Conservation (phyloP, 2,113 vertebrate genomes). For the Corythoichthys intestinalis region DNA sequence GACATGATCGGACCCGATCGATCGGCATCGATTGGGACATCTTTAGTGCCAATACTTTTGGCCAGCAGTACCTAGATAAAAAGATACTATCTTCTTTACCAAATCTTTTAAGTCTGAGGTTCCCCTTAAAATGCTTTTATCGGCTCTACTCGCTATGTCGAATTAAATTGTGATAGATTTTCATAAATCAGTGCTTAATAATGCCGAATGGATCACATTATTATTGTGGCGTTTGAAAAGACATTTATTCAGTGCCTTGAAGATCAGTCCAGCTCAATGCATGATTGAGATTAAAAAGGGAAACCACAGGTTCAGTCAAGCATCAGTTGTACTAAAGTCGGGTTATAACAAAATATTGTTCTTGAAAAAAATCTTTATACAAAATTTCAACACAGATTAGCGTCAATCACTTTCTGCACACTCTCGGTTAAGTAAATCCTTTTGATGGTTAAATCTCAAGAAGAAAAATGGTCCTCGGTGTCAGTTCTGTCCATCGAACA, state of each 20-base stretch:
- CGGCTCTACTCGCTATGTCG: too few relatives aligned
- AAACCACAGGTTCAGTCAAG: constrained; percentile 53
- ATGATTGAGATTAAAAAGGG: constrained; percentile 30
- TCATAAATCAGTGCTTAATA: not conserved
- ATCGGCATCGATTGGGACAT: too few relatives aligned
- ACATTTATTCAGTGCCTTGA: constrained; percentile 76
- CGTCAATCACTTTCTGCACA: constrained; percentile 43
- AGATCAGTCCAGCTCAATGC: constrained; percentile 65
- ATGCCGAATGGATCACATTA: not conserved
- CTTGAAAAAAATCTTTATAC: not conserved
- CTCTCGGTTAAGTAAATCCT: constrained; percentile 14
- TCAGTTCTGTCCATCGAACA: constrained; percentile 23
- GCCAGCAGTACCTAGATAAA: too few relatives aligned
- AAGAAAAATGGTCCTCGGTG: constrained; percentile 16
- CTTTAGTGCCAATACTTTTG: too few relatives aligned
- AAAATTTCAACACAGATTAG: constrained; percentile 46
- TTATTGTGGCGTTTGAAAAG: constrained; percentile 44
- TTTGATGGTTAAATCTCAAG: not conserved
- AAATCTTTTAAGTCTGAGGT: too few relatives aligned
- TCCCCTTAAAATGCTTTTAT: too few relatives aligned
- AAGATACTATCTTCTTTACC: too few relatives aligned
- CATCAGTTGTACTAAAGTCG: constrained; percentile 43
- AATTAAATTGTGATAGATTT: not conserved
- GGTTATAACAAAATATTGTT: constrained; percentile 24
- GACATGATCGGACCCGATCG: too few relatives aligned